phyloP scores from a whole-genome alignment of 2,888 invertebrate genomes.

The Drosophila neotestacea region DNA sequence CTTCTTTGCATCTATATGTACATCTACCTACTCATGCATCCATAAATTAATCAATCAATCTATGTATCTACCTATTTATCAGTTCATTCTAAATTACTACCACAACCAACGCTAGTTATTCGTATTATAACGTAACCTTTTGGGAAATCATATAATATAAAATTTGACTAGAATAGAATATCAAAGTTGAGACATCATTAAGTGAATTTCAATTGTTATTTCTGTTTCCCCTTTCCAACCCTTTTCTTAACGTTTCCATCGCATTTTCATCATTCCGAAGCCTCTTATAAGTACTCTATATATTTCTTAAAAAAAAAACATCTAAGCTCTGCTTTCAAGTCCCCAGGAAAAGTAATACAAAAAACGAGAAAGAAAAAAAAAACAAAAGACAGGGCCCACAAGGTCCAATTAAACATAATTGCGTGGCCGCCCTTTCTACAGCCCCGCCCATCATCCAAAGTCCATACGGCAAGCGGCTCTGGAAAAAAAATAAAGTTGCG shows the following conservation, averaged over 20 bases:
- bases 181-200: conserved; percentile 22
- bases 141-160: neutral
- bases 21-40: too few relatives aligned
- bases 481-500: conserved; percentile 24
- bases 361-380: conserved; percentile 10
- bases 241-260: neutral
- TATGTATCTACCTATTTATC: too few relatives aligned
- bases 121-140: neutral
- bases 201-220: conserved; percentile 19
- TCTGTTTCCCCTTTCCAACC: neutral
- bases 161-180: conserved; percentile 9
- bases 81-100: too few relatives aligned
- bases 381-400: conserved; percentile 56
- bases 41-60: neutral
- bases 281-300: conserved; percentile 35
- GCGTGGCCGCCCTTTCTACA: conserved; percentile 39
- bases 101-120: neutral
- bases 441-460: conserved; percentile 43
- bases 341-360: neutral
- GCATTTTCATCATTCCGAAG: conserved; percentile 1
- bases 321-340: conserved; percentile 49
- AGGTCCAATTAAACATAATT: conserved; percentile 79
- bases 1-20: neutral
- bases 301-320: conserved; percentile 24
- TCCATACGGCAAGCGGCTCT: conserved; percentile 9